Base-by-base conservation (phyloP, 2,888 invertebrate genomes). In the Baccha elongata region DNA sequence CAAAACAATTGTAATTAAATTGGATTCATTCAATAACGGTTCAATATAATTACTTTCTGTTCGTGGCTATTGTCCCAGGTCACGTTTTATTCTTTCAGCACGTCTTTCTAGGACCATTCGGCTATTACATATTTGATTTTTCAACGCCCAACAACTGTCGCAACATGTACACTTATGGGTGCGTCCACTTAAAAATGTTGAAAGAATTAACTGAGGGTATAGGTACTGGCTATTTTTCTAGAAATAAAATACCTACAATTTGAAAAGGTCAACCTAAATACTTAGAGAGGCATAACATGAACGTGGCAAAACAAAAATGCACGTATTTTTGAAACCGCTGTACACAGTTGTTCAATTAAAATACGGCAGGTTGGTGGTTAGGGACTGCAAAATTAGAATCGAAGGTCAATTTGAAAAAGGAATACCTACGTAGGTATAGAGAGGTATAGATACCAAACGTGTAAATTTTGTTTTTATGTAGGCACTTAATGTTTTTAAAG, bases 71-170 rank as follows among this genome's bases (percentile, higher is more conserved):
- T 75, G 76, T 81, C 71, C n/a, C 44, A 76, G 76, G 81, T 76
- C 76, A 81, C 76, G 81, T 81, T 50, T 50, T 19, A 13, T 53
- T 19, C 23, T 19, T 44, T n/a, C 10, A 21, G 17, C 35, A 35
- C 2, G 15, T 40, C 3, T 40, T 23, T 23, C 26, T 17, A 50
- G 11, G 50, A 19, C 15, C 44, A 23, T 52, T 50, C 11, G 35
- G 7, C 13, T 29, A n/a, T 60, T 17, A n/a, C 26, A 21, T 32
- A 37, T 42, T 72, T 35, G 50, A 32, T 52, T 50, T 19, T 50
- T 68, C 53, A 74, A 46, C 44, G 69, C 42, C 50, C 80, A 80
- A 80, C 80, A 80, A 80, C 58, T 69, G 80, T 69, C 58, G 37
- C 13, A 42, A 46, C 58, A 58, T 15, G 23, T 15, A 40, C 13